A percentile compares a stretch with the other conserved stretches of the same genome.
Conservation (phyloP, 1,140 invertebrate genomes). For the Drosophila truncata region DNA sequence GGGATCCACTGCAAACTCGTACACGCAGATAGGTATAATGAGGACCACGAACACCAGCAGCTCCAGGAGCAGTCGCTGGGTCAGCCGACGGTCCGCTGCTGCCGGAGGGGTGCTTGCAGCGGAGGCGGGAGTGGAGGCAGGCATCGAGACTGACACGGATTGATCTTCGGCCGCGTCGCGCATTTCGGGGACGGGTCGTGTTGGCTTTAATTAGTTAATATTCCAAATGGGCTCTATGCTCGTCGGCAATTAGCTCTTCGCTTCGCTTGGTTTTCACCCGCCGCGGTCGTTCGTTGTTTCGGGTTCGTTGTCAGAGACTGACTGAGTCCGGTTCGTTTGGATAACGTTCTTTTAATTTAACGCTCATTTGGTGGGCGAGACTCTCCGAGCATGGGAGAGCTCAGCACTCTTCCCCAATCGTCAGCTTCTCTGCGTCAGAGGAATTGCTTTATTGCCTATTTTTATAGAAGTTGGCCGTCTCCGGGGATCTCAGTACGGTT, state of each 20-base stretch:
- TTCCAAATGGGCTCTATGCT: conserved; percentile 61
- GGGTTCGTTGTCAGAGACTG: conserved; percentile 79
- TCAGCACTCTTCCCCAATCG: neutral
- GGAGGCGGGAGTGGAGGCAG: neutral
- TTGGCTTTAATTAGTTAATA: conserved; percentile 75
- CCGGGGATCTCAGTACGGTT: conserved; percentile 18
- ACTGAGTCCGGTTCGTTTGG: conserved; percentile 63
- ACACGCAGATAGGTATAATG: conserved; percentile 88
- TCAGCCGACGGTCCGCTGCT: conserved; percentile 35
- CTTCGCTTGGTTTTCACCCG: conserved; percentile 57
- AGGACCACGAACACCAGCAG: conserved; percentile 67
- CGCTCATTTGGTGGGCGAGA: conserved; percentile 61
- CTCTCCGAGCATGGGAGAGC: conserved; percentile 23
- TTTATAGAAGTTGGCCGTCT: conserved; percentile 23
- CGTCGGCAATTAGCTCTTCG: conserved; percentile 66
- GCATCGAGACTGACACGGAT: conserved; percentile 3
- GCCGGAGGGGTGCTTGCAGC: conserved; percentile 1
- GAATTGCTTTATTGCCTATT: conserved; percentile 42
- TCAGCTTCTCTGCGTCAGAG: conserved; percentile 36
- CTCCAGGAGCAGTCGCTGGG: conserved; percentile 60
- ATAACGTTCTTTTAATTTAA: conserved; percentile 81
- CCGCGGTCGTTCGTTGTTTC: conserved; percentile 54
- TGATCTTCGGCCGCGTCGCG: conserved; percentile 55
- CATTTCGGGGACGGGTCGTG: conserved; percentile 47
- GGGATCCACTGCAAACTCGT: conserved; percentile 91